phyloP scores from a whole-genome alignment of 2,888 invertebrate genomes.

The Formica aserva region DNA sequence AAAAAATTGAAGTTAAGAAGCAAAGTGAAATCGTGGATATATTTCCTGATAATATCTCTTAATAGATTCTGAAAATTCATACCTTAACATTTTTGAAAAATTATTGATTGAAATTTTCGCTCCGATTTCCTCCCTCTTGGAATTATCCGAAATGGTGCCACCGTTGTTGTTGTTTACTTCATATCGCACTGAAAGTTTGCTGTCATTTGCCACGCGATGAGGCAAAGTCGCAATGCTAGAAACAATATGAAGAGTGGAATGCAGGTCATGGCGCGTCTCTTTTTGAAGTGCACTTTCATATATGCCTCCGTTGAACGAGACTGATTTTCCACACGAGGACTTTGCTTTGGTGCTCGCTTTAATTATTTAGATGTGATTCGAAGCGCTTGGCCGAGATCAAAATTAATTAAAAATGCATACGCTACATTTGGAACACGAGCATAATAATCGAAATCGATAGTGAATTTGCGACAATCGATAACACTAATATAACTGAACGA shows the following conservation, averaged over 20 bases:
- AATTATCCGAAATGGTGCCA: conserved; percentile 17
- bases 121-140: neutral
- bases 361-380: neutral
- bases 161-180: conserved; percentile 50
- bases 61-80: neutral
- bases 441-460: neutral
- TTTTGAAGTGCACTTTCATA: conserved; percentile 2
- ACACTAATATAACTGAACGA: neutral
- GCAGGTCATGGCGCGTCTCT: conserved; percentile 62
- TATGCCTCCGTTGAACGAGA: neutral
- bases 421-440: neutral
- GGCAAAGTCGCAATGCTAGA: conserved; percentile 51
- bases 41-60: neutral
- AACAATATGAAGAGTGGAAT: conserved; percentile 64
- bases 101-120: conserved; percentile 53
- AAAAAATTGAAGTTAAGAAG: neutral
- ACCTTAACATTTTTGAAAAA: neutral
- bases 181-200: conserved; percentile 52
- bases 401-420: neutral
- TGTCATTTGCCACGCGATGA: conserved; percentile 59
- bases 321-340: neutral
- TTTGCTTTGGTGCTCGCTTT: neutral
- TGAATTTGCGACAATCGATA: neutral
- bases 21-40: neutral
- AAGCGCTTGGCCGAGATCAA: neutral